These are phyloP conservation scores for Peromyscus leucopus DNA, from an alignment of 2,113 vertebrate species.

Conservation along the genomic window DNA sequence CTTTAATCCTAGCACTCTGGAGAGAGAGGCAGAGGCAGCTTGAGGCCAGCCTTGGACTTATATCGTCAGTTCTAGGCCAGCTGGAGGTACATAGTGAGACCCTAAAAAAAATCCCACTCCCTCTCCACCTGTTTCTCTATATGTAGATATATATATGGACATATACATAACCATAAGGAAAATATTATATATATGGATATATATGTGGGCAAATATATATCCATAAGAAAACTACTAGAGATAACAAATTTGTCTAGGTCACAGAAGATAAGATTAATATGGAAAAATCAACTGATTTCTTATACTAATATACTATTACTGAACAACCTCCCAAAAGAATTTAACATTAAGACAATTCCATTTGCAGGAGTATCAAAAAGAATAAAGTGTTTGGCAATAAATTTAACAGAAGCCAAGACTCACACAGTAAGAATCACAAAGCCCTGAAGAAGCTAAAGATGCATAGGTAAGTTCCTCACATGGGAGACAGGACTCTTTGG, in stretches of 20 bases:
- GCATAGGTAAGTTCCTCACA: neutral
- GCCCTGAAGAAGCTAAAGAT: neutral
- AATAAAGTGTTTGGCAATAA: slow-evolving; percentile 2
- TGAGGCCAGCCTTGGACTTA: neutral
- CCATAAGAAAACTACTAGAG: neutral
- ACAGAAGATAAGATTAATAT: neutral
- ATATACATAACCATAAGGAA: no score
- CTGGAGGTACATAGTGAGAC: neutral
- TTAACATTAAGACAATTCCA: neutral
- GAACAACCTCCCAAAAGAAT: neutral
- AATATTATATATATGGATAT: neutral
- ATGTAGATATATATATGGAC: no score
- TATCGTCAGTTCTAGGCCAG: neutral
- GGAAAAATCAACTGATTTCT: neutral
- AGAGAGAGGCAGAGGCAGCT: neutral
- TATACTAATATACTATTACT: neutral
- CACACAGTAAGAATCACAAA: neutral
- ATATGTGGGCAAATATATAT: neutral
- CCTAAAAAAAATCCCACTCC: neutral
- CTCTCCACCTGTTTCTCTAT: neutral
- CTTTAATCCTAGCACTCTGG: neutral
- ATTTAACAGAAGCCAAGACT: neutral
- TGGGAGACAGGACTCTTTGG: neutral
- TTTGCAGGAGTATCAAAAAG: neutral
- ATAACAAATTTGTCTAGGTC: neutral